Percentiles rank a stretch among this genome's conserved stretches.
Evolutionary conservation across 2,888 invertebrate genomes (phyloP).

Genomic region (Adineta ricciae): DNA sequence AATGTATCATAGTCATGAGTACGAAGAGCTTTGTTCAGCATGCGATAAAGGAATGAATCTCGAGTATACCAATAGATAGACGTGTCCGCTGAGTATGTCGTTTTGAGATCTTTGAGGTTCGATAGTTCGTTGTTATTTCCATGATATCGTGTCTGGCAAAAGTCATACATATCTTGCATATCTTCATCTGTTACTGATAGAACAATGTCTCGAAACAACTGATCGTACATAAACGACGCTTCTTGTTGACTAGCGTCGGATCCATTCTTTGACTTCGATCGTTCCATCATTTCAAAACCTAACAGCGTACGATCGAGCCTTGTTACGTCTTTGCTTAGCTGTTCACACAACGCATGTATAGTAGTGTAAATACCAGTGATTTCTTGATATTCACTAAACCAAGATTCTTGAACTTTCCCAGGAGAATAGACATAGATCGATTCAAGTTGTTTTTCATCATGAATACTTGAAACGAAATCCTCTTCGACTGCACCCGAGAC

Average conservation of each 20-base stretch:
- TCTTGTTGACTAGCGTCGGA: not conserved
- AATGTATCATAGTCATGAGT: not conserved
- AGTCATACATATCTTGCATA: not conserved
- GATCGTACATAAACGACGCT: not conserved
- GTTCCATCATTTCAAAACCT: not conserved
- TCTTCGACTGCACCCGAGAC: not conserved
- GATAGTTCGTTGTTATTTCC: not conserved
- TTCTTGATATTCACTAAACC: not conserved
- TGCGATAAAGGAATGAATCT: not conserved
- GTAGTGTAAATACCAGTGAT: not conserved
- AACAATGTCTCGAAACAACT: not conserved
- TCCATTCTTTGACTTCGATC: not conserved
- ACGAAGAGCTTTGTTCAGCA: not conserved
- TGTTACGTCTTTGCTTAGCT: not conserved
- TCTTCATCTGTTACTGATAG: not conserved
- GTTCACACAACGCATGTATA: not conserved
- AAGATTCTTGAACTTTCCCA: not conserved
- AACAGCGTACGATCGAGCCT: not conserved
- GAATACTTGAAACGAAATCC: not conserved
- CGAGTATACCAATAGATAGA: not conserved
- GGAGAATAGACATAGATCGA: not conserved
- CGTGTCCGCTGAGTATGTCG: not conserved
- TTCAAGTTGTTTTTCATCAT: not conserved
- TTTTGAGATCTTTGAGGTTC: not conserved
- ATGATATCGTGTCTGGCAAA: not conserved